Evolutionary conservation across 1,140 invertebrate species (phyloP), one percentile per base, ranked within the genome.

Genomic region (Nephila pilipes): DNA sequence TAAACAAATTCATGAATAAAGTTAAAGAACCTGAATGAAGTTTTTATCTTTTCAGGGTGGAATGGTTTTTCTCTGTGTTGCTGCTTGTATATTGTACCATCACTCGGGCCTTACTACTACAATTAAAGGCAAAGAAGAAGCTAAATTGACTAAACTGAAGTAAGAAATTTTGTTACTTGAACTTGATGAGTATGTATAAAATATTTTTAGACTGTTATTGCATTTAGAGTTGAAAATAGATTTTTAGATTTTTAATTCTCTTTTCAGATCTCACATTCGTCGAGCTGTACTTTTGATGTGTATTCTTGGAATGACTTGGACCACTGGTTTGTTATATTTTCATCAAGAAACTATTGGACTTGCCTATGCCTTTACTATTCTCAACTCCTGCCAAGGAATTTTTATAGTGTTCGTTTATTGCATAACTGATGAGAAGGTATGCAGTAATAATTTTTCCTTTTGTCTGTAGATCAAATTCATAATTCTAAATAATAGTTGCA

Each of bases 331-430:
- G 36, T 96, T 99, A 69, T 98, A 98, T 96, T 96, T 99, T 94
- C 98, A 97, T 96, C 96, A 98, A 95, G 97, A 98, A 95, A 97
- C 97, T 2, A 96, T 98, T 46, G 96, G 97, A 81, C 97, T 98
- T 96, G 98, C 98, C 18, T 99, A 99, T 95, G 96, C 98, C 91
- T 99, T 99, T 96, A 98, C 98, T 22, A 97, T 98, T 94, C 96
- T 99, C 93, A 99, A 99, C 96, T 98, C 97, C 46, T 96, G 99
- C 75, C 98, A 99, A 96, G 98, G 98, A 94, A 96, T 99, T 94
- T 99, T 99, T 96, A 99, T 99, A 95, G 99, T 99, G 96, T 96
- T 99, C 94, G 99, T 99, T 96, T 98, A 99, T 96, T 99, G 98
- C 95, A 96, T 99, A 95, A 97, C 98, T 95, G 99, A 99, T 96